Evolutionary conservation across 2,888 invertebrate genomes (phyloP), one percentile per base, ranked within the genome.

Genomic region (Tenthredo distinguenda): DNA sequence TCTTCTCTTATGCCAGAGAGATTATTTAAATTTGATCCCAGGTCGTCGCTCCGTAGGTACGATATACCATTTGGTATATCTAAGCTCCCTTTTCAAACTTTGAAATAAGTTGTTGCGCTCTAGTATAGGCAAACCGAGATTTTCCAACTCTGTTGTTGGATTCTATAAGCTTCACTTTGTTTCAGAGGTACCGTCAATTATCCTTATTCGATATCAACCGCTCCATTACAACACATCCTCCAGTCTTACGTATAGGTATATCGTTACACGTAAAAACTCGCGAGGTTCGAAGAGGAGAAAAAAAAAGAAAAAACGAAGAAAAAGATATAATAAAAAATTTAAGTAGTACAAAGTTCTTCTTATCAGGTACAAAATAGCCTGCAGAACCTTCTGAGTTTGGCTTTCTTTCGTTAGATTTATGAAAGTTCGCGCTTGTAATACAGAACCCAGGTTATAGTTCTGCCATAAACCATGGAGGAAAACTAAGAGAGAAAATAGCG

Each of bases 401-500:
- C 58, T 62, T 62, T 62, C 58, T 81, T 81, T 81, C 81, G 58
- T 81, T 62, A 81, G 81, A 81, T 81, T 81, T 81, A 81, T 81
- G 81, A 81, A 62, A 81, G 81, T 50, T 81, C 40, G 58, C 62
- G 34, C 81, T 81, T 62, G 81, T 81, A 81, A 81, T 81, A 81
- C 81, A 81, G 81, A 37, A 81, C n/a, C 58, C 37, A 62, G 81
- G 81, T 81, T 81, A 81, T 81, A 81, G 58, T 81, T 81, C 81
- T 81, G 81, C 81, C 81, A 81, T 81, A 81, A 81, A 81, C 81
- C 58, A 62, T 18, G 62, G 55, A 50, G 81, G 21, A 26, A 47
- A 34, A 77, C 77, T 26, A n/a, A 77, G 77, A 77, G 77, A 50
- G 26, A 10, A 40, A 65, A 65, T 18, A 40, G 21, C n/a, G 31